Percentiles rank a stretch among this genome's conserved stretches.
phyloP scores from a whole-genome alignment of 2,888 invertebrate genomes.

The Steinernema carpocapsae region DNA sequence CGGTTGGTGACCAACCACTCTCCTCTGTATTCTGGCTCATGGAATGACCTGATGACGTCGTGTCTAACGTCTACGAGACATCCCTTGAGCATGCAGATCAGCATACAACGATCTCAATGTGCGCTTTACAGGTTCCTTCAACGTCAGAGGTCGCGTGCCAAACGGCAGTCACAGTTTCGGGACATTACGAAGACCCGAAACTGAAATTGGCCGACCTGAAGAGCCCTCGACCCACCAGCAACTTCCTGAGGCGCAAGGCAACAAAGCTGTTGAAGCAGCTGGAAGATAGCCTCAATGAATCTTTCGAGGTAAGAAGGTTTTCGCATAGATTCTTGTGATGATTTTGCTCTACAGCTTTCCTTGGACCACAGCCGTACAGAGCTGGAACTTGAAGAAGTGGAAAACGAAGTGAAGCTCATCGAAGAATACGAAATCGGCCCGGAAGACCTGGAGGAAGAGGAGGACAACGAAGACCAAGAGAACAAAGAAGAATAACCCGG shows the following conservation, averaged over 20 bases:
- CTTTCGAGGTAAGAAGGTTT: neutral
- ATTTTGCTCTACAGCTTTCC: neutral
- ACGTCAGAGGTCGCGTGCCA: neutral
- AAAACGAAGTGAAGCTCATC: neutral
- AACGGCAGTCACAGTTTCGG: neutral
- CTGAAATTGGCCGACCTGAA: conserved; percentile 1
- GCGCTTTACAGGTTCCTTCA: neutral
- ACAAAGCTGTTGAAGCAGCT: neutral
- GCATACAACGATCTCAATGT: neutral
- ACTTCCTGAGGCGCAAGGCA: neutral
- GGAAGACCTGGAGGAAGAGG: neutral
- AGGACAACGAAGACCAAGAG: neutral
- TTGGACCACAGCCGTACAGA: neutral
- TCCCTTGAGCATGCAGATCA: neutral
- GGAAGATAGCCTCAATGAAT: neutral
- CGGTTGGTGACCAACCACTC: no score
- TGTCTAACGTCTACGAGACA: no score
- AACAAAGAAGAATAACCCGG: neutral
- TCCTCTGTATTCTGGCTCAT: no score
- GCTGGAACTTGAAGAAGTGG: neutral
- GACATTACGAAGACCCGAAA: neutral
- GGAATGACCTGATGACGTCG: no score
- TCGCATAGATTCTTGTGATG: neutral
- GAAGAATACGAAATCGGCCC: neutral
- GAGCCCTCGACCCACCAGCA: neutral